These are phyloP conservation scores for Nothobranchius furzeri DNA, from an alignment of 2,113 vertebrate genomes.

Conservation along the genomic window DNA sequence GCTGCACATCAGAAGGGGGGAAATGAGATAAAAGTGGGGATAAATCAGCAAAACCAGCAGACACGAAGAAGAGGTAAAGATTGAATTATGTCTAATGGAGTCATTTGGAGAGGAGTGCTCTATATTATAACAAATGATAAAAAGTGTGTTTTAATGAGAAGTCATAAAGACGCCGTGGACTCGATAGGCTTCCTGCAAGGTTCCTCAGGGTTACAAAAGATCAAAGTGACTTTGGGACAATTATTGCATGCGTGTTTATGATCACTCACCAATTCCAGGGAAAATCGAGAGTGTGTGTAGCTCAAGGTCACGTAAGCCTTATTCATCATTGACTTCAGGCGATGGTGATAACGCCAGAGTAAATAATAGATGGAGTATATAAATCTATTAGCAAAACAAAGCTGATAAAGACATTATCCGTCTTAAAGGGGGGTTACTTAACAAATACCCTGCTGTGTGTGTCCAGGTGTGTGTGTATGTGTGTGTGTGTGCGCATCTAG, in stretches of 20 bases:
- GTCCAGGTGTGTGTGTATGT: slow-evolving; percentile 2
- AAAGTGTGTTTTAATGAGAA: slow-evolving; percentile 73
- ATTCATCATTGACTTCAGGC: slow-evolving; percentile 55
- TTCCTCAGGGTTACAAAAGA: slow-evolving; percentile 60
- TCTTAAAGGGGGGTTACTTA: slow-evolving; percentile 45
- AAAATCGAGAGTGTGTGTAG: slow-evolving; percentile 35
- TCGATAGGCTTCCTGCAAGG: slow-evolving; percentile 52
- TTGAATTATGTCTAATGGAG: slow-evolving; percentile 79
- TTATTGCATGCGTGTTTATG: slow-evolving; percentile 69
- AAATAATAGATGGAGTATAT: slow-evolving; percentile 72
- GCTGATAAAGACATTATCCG: slow-evolving; percentile 58
- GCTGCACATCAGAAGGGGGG: slow-evolving; percentile 24
- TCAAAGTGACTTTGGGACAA: slow-evolving; percentile 73
- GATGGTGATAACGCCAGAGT: slow-evolving; percentile 59
- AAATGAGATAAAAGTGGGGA: slow-evolving; percentile 66
- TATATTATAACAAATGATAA: slow-evolving; percentile 79
- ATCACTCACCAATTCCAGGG: slow-evolving; percentile 43
- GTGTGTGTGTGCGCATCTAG: neutral
- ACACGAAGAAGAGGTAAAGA: slow-evolving; percentile 72
- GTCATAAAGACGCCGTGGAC: slow-evolving; percentile 67
- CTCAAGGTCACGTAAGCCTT: slow-evolving; percentile 73
- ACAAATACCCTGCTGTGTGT: slow-evolving; percentile 6
- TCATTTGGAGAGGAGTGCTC: slow-evolving; percentile 69
- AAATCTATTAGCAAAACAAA: slow-evolving; percentile 67
- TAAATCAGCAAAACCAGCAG: slow-evolving; percentile 75